phyloP scores from a whole-genome alignment of 92 coral and sea anemone species.

The Porites rus region DNA sequence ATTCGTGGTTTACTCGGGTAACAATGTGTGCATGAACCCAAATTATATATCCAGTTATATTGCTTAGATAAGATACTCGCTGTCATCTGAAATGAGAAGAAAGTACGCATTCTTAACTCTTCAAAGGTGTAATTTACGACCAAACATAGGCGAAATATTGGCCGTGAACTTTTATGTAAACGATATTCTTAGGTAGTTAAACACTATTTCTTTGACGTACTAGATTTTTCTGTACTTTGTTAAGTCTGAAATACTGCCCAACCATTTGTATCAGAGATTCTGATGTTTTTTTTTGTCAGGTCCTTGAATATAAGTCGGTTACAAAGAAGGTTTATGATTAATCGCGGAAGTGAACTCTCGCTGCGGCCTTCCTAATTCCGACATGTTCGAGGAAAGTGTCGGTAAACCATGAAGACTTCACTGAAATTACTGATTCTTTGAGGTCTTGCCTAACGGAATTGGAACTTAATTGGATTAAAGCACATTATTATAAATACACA shows the following conservation, averaged over 20 bases:
- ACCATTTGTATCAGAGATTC: background rate
- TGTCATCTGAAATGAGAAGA: background rate
- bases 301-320: background rate
- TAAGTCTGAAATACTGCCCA: background rate
- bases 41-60: background rate
- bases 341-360: background rate
- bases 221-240: background rate
- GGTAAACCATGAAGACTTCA: background rate
- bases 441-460: slow-evolving; percentile 2
- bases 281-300: background rate
- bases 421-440: background rate
- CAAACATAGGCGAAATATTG: slow-evolving; percentile 14
- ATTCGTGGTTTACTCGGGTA: slow-evolving; percentile 33
- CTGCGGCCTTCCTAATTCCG: slow-evolving; percentile 24
- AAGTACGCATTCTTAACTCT: background rate
- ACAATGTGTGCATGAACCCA: background rate
- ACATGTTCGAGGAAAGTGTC: slow-evolving; percentile 6
- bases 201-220: background rate
- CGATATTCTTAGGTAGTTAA: too few relatives aligned
- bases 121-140: background rate
- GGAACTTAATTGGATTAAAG: slow-evolving; percentile 18
- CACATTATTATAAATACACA: background rate
- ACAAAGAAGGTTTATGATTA: background rate
- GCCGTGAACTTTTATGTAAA: background rate
- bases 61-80: background rate